Evolutionary conservation across 1,140 invertebrate genomes (phyloP), one percentile per base, ranked within the genome.

Genomic region (Tetramorium parvispinum): DNA sequence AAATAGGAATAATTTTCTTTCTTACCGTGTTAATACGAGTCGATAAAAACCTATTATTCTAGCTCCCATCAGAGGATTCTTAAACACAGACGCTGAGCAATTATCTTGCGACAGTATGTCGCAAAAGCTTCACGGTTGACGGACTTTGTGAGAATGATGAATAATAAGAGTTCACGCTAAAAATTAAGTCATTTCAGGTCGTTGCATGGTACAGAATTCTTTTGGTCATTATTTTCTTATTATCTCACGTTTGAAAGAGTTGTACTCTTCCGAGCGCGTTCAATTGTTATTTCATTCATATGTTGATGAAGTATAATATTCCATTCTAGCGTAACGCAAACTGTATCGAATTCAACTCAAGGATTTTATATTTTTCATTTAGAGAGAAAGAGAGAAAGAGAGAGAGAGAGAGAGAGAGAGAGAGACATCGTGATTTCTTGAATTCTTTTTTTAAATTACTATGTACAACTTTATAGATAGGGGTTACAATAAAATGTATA

Each of bases 171-270:
- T 21, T 59, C 13, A 3, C 21, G 53, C 13, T 76, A 43, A 57
- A 43, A 76, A 76, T 76, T 76, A 57, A 76, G 13, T 57, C 73
- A 59, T 43, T 76, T 76, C 13, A 76, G 7, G 11, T 76, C 1
- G 53, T 43, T 32, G 32, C 37, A 4, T 21, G 21, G 5, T 76
- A 13, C 57, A 59, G 13, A 76, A 76, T 76, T 43, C n/a, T 76
- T 76, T 59, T 37, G 10, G 37, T 37, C n/a, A 24, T 76, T 76
- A 43, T 59, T 59, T 43, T 57, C 32, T 57, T 21, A 40, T 40
- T 43, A 24, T 18, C 7, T 43, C 11, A 55, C n/a, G 2, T 40
- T 40, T 55, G 7, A 76, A 43, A 55, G 13, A 13, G 18, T 46
- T 53, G 65, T 68, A 24, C 18, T 37, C 37, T 75, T 55, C 27